Conservation (phyloP, 2,888 invertebrate species). For the Bembecia ichneumoniformis region DNA sequence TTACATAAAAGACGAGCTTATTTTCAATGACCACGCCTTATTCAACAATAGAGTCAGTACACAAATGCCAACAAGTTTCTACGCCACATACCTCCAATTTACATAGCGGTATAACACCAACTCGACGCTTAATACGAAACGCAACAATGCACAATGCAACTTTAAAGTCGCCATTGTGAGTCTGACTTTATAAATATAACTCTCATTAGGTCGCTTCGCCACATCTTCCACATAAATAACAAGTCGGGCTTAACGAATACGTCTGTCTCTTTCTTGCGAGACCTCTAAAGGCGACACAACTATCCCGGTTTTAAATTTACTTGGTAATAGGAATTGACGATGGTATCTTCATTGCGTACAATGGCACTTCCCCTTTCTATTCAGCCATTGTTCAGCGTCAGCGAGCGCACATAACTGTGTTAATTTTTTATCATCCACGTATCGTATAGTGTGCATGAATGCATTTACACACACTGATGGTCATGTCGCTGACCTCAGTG, state of each 20-base stretch:
- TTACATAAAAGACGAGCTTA: too few species aligned
- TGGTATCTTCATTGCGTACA: neutral
- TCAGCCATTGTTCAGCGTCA: neutral
- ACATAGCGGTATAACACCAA: slow-evolving; percentile 57
- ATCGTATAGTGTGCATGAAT: too few species aligned
- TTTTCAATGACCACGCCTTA: too few species aligned
- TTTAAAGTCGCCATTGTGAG: slow-evolving; percentile 57
- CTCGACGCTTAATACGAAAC: slow-evolving; percentile 58
- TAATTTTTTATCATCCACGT: too few species aligned
- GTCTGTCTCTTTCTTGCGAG: slow-evolving; percentile 23
- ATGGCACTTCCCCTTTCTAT: neutral
- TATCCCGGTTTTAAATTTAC: slow-evolving; percentile 23
- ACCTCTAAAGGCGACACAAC: slow-evolving; percentile 21
- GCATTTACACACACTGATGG: too few species aligned
- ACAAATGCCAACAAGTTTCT: too few species aligned
- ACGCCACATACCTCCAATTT: slow-evolving; percentile 53
- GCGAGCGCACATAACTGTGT: too few species aligned
- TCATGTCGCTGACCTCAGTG: too few species aligned
- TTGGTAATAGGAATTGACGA: slow-evolving; percentile 20
- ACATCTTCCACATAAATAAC: slow-evolving; percentile 54
- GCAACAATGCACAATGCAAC: slow-evolving; percentile 66
- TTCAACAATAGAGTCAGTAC: too few species aligned
- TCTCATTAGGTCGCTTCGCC: slow-evolving; percentile 57
- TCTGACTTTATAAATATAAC: slow-evolving; percentile 63
- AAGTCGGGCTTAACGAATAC: slow-evolving; percentile 33